A percentile compares a stretch with the other conserved stretches of the same genome.
Conservation (phyloP, 1,140 invertebrate genomes). For the Palaemon carinicauda region DNA sequence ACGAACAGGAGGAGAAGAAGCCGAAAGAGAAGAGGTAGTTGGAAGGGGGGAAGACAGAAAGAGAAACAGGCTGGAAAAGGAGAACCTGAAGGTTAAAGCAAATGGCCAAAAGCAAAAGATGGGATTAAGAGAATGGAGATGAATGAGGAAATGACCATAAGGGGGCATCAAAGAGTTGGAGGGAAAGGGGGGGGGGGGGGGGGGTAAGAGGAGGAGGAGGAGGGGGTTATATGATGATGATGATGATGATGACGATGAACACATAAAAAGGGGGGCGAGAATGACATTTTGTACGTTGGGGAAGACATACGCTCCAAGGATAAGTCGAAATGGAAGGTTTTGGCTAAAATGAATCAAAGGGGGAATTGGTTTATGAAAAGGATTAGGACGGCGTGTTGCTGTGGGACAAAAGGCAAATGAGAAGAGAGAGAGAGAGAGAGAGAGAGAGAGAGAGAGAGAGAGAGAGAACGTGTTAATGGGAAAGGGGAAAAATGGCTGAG, state of each 20-base stretch:
- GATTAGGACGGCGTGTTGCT: neutral
- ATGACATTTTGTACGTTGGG: too few species aligned
- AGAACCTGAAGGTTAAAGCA: neutral
- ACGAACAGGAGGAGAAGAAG: neutral
- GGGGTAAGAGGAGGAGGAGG: neutral
- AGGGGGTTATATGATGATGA: neutral
- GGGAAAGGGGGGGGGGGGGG: neutral
- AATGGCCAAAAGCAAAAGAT: too few species aligned
- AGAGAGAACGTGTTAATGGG: neutral
- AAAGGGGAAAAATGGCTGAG: neutral
- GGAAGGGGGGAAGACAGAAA: neutral
- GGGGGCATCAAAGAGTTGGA: neutral
- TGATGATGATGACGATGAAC: neutral
- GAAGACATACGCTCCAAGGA: neutral
- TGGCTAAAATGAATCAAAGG: too few species aligned
- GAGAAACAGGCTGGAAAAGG: neutral
- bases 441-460: neutral
- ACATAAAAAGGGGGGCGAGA: neutral
- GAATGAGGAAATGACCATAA: neutral
- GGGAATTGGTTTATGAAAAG: neutral
- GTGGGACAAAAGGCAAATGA: neutral
- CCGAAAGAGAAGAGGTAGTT: neutral
- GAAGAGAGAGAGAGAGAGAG: neutral
- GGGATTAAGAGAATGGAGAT: neutral
- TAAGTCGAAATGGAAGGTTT: too few species aligned